Percentiles rank a stretch among this genome's conserved stretches.
Conservation (phyloP, 1,140 invertebrate species). For the Anoplophora glabripennis region DNA sequence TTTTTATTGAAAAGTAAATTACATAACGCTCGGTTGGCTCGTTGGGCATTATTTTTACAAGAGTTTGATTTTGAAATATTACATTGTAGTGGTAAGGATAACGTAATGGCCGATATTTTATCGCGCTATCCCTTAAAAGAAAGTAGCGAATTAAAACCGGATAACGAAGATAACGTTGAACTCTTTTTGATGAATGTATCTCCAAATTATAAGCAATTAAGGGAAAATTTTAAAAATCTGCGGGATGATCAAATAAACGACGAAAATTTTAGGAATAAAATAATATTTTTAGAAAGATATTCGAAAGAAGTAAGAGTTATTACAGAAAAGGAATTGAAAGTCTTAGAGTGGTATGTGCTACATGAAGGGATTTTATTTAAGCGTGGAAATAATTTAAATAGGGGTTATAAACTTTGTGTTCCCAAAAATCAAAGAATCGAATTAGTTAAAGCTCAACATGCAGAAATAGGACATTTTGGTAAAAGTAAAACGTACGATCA, state of each 20-base stretch:
- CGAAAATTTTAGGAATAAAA: not conserved
- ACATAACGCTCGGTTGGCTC: not conserved
- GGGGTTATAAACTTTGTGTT: no score
- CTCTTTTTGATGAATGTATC: not conserved
- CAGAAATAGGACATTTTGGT: conserved; percentile 6
- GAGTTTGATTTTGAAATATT: not conserved
- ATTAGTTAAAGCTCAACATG: not conserved
- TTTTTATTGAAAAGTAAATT: conserved; percentile 4
- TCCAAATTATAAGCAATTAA: not conserved
- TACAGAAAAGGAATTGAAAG: not conserved
- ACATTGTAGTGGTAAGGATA: not conserved
- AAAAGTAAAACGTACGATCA: conserved; percentile 3
- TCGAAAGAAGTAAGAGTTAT: not conserved
- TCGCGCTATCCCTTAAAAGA: not conserved
- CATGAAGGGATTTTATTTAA: not conserved
- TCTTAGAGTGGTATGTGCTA: not conserved
- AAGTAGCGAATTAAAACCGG: no score
- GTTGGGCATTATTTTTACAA: conserved; percentile 3
- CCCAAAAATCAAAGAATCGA: no score
- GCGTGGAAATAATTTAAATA: no score
- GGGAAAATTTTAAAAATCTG: not conserved
- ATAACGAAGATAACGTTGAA: not conserved
- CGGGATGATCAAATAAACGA: not conserved
- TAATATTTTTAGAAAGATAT: not conserved
- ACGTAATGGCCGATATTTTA: not conserved